These are phyloP conservation scores for Norana najaformis DNA, from an alignment of 2,888 invertebrate genomes.

Conservation along the genomic window DNA sequence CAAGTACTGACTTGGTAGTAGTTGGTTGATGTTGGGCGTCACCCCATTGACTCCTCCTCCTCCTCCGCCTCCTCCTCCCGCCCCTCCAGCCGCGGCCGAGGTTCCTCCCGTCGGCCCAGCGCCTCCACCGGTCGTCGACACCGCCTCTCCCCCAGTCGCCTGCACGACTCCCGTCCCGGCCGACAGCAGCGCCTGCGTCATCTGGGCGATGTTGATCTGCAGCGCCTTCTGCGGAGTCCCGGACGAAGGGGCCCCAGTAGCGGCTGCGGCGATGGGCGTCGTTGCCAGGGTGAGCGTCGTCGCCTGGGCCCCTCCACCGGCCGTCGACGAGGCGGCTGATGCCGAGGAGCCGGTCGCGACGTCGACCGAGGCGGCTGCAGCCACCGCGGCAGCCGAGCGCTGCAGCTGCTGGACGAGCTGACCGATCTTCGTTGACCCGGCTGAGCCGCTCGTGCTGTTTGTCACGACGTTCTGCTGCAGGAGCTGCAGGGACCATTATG, in stretches of 20 bases:
- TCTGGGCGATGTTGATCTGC: constrained; percentile 21
- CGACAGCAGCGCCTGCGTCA: constrained; percentile 26
- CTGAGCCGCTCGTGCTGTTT: background rate
- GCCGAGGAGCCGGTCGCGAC: background rate
- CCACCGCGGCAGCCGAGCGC: constrained; percentile 24
- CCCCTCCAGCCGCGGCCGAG: background rate
- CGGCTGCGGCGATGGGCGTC: background rate
- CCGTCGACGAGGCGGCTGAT: background rate
- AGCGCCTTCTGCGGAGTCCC: background rate
- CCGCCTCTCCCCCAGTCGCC: background rate
- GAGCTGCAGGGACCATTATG: background rate
- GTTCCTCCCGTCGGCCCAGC: background rate
- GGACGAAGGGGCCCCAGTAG: background rate
- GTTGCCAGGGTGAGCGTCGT: background rate
- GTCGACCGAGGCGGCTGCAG: background rate
- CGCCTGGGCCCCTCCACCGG: background rate
- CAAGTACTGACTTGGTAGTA: constrained; percentile 44
- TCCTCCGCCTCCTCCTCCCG: background rate
- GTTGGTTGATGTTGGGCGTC: constrained; percentile 48
- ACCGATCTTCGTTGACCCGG: constrained; percentile 3
- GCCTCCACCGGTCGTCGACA: background rate
- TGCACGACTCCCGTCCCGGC: background rate
- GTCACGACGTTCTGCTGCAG: constrained; percentile 15
- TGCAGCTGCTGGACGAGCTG: constrained; percentile 23
- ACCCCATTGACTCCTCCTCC: background rate